These are phyloP conservation scores for Leptosomus discolor DNA, from an alignment of 2,113 vertebrate species.

Conservation along the genomic window DNA sequence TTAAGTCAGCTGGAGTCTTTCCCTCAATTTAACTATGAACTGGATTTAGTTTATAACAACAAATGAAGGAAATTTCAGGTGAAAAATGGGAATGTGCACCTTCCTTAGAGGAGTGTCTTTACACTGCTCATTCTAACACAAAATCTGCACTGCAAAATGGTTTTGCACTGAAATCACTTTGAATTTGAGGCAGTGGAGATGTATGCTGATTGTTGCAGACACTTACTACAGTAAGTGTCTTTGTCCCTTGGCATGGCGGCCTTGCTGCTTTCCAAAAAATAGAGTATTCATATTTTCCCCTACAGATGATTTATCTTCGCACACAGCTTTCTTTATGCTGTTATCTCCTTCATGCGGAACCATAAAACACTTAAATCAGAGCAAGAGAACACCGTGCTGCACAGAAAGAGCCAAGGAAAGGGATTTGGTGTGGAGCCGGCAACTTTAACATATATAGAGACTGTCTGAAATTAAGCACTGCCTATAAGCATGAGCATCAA, in stretches of 20 bases:
- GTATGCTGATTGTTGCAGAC: not conserved
- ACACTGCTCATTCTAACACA: not conserved
- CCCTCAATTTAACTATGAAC: not conserved
- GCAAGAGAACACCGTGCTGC: not conserved
- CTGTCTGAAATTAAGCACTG: not conserved
- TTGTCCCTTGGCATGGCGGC: not conserved
- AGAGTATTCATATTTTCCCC: not conserved
- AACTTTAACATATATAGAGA: not conserved
- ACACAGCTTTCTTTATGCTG: constrained; percentile 24
- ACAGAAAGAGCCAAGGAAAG: constrained; percentile 3
- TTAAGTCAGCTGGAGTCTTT: not conserved
- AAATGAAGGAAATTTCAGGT: not conserved
- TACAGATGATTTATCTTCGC: constrained; percentile 33
- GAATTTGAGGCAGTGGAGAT: constrained; percentile 1
- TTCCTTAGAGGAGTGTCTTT: not conserved
- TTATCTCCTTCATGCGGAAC: constrained; percentile 35
- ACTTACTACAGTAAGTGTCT: not conserved
- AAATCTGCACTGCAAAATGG: not conserved
- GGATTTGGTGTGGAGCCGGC: not conserved
- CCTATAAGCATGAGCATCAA: not conserved
- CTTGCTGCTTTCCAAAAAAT: not conserved
- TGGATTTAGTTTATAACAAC: not conserved
- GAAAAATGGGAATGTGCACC: not conserved
- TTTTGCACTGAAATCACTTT: not conserved
- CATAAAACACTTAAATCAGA: constrained; percentile 1